These are phyloP conservation scores for Empis stercorea DNA, from an alignment of 2,888 invertebrate species.

Conservation along the genomic window DNA sequence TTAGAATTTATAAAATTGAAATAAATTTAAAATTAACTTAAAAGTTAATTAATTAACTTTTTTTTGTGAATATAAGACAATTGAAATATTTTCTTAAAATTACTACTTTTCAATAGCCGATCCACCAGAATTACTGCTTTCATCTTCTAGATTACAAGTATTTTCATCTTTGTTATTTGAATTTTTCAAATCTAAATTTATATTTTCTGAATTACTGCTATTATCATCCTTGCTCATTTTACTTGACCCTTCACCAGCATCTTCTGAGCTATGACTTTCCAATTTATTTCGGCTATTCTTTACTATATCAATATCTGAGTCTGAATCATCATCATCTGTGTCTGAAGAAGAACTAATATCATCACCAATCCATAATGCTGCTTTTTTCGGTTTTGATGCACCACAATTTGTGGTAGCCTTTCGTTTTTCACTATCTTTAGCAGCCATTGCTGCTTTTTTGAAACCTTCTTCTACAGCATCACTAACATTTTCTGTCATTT, in stretches of 20 bases:
- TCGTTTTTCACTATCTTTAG: constrained; percentile 26
- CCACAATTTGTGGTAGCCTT: constrained; percentile 28
- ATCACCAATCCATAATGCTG: constrained; percentile 29
- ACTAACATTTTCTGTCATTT: constrained; percentile 65
- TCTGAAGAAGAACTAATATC: constrained; percentile 19
- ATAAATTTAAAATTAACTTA: no score
- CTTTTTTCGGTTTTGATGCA: constrained; percentile 14
- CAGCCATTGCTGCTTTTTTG: constrained; percentile 39
- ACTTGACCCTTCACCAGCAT: no score
- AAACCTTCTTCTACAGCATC: constrained; percentile 77
- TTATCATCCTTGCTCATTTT: neutral
- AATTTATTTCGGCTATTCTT: neutral
- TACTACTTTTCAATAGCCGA: no score
- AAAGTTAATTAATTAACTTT: no score
- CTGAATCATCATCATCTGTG: constrained; percentile 16
- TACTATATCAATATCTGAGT: neutral
- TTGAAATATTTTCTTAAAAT: no score
- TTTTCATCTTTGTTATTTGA: no score
- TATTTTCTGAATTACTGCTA: neutral
- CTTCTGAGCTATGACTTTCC: neutral
- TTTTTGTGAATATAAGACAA: no score
- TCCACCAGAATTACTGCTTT: no score
- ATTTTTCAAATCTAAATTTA: no score
- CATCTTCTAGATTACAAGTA: no score
- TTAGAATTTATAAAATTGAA: no score